phyloP scores from a whole-genome alignment of 2,797 vertebrate species.

The Limnodromus scolopaceus region DNA sequence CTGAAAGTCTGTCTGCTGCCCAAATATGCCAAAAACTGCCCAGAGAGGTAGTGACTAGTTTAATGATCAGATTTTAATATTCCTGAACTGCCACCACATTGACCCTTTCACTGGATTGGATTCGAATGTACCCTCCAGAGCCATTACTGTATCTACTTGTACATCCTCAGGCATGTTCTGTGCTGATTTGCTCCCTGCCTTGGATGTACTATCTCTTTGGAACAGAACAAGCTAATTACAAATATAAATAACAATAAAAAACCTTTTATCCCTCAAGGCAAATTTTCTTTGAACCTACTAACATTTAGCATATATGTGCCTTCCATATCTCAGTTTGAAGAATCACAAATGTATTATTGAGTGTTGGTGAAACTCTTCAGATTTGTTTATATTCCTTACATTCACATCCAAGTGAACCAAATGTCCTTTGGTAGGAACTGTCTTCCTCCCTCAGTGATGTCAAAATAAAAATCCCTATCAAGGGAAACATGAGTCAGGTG shows the following conservation, averaged over 20 bases:
- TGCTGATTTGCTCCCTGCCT: neutral
- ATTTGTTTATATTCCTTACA: neutral
- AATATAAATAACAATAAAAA: conserved; percentile 19
- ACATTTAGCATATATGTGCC: neutral
- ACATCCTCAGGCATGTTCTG: neutral
- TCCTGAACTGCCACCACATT: neutral
- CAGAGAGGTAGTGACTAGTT: neutral
- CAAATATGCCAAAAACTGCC: neutral
- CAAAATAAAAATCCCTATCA: neutral
- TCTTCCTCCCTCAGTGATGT: neutral
- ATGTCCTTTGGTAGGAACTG: neutral
- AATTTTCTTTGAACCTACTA: neutral
- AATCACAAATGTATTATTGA: neutral
- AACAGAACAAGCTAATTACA: conserved; percentile 13
- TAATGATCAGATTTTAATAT: conserved; percentile 21
- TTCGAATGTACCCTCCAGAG: neutral
- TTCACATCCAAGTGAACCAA: neutral
- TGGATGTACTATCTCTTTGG: neutral
- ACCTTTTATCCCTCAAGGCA: neutral
- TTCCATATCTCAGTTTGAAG: neutral
- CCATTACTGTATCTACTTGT: neutral
- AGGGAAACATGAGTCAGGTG: neutral
- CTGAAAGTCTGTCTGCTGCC: neutral
- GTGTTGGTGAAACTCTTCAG: neutral
- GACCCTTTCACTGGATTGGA: neutral